Percentiles rank a stretch among this genome's conserved stretches.
These are phyloP conservation scores for Eilema depressum DNA, from an alignment of 2,888 invertebrate species.

Conservation along the genomic window DNA sequence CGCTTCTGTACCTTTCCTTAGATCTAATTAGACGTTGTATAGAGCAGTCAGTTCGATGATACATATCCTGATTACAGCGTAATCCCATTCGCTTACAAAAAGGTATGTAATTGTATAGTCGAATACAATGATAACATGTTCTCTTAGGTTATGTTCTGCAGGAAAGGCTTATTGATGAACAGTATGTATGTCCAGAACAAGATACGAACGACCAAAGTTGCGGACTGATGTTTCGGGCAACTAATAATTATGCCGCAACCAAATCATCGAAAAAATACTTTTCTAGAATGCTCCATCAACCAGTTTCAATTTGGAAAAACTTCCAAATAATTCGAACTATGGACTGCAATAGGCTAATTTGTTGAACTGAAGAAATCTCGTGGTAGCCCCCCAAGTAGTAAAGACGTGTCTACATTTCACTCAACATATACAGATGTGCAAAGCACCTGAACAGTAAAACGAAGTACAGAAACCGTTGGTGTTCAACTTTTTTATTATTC, in stretches of 20 bases:
- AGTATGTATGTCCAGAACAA: too few relatives aligned
- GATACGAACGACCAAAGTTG: too few relatives aligned
- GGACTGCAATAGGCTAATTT: too few relatives aligned
- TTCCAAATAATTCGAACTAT: too few relatives aligned
- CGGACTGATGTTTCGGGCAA: too few relatives aligned
- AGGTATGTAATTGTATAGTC: neutral
- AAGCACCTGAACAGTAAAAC: neutral
- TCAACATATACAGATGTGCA: conserved; percentile 3
- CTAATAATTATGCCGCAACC: too few relatives aligned
- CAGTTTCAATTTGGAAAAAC: too few relatives aligned
- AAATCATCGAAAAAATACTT: too few relatives aligned
- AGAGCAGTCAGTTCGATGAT: neutral
- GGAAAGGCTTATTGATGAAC: neutral
- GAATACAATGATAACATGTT: neutral
- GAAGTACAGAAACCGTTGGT: neutral
- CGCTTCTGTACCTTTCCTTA: neutral
- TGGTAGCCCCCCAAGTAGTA: neutral
- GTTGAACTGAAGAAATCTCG: too few relatives aligned
- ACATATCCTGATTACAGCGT: neutral
- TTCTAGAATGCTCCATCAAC: too few relatives aligned
- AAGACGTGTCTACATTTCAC: conserved; percentile 1
- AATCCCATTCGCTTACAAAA: too few relatives aligned
- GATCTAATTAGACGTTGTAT: neutral
- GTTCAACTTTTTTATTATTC: conserved; percentile 3
- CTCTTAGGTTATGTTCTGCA: too few relatives aligned